Evolutionary conservation across 1,140 invertebrate genomes (phyloP), one percentile per base, ranked within the genome.

Genomic region (Lineus longissimus): DNA sequence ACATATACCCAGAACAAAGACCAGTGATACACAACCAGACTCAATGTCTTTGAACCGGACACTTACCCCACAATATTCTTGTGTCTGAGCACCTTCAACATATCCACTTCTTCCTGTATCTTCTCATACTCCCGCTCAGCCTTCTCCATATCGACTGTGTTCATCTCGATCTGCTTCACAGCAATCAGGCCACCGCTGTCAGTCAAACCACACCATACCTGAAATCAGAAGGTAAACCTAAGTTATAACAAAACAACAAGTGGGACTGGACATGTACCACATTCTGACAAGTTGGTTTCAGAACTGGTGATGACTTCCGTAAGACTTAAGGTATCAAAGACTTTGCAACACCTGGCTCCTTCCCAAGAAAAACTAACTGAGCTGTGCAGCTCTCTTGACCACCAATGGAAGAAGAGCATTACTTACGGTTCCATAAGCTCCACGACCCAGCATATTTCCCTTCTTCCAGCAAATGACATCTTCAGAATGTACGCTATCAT

Each of bases 141-240:
- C 57, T 77, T 79, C 30, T 71, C 68, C 29, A 66, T 64, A 68
- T 80, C 73, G 13, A 64, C 61, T 17, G 72, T 76, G 61, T 78
- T 80, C 40, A 82, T 68, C 58, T 80, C 76, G 13, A 82, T 82
- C 72, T 81, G 77, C 59, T 82, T 82, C 0, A 82, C 80, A 19
- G 80, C 80, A 13, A 82, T 81, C 41, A 81, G 66, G 55, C 79
- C 75, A 9, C 80, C 80, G 36, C 76, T 73, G 66, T 69, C 78
- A 9, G 79, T 79, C 55, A 82, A 64, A 13, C 78, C 79, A 74
- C 76, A 78, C 73, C 73, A 82, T 2, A 82, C 79, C 77, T 80
- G 54, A 1, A 45, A 27, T 25, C 43, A 41, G 15, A 33, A 60
- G 19, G 22, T 29, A 25, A 23, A 22, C 9, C n/a, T n/a, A n/a